Conservation (phyloP, 2,888 invertebrate species). For the Microctonus aethiopoides region DNA sequence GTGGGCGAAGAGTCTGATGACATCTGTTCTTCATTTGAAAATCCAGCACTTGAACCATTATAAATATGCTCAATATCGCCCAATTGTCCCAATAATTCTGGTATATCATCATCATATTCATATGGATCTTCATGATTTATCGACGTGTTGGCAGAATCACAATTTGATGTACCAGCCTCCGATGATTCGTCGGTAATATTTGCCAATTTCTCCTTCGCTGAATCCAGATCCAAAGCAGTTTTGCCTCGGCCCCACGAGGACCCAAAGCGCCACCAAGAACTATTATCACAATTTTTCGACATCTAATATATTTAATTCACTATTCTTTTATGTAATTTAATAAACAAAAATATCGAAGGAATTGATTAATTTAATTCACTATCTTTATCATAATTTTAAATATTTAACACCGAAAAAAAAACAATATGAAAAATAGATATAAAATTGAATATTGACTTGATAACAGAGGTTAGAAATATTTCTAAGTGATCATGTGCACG, state of each 20-base stretch:
- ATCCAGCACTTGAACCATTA: slow-evolving; percentile 28
- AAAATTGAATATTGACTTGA: no score
- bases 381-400: no score
- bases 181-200: slow-evolving; percentile 4
- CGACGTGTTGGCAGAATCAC: slow-evolving; percentile 32
- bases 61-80: slow-evolving; percentile 29
- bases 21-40: slow-evolving; percentile 36
- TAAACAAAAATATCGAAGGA: no score
- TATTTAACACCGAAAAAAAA: no score
- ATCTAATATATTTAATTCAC: background rate
- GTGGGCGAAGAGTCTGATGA: slow-evolving; percentile 46
- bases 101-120: slow-evolving; percentile 68
- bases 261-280: slow-evolving; percentile 19
- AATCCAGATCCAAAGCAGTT: slow-evolving; percentile 26
- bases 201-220: slow-evolving; percentile 10
- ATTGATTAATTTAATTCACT: no score
- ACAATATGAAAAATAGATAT: no score
- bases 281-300: slow-evolving; percentile 8
- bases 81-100: slow-evolving; percentile 36
- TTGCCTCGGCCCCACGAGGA: slow-evolving; percentile 22
- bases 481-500: no score
- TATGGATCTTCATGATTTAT: slow-evolving; percentile 65
- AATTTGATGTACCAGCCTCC: slow-evolving; percentile 28
- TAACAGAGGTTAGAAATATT: no score
- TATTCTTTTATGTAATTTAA: no score